These are phyloP conservation scores for Polyergus mexicanus DNA, from an alignment of 1,140 invertebrate genomes.

Conservation along the genomic window DNA sequence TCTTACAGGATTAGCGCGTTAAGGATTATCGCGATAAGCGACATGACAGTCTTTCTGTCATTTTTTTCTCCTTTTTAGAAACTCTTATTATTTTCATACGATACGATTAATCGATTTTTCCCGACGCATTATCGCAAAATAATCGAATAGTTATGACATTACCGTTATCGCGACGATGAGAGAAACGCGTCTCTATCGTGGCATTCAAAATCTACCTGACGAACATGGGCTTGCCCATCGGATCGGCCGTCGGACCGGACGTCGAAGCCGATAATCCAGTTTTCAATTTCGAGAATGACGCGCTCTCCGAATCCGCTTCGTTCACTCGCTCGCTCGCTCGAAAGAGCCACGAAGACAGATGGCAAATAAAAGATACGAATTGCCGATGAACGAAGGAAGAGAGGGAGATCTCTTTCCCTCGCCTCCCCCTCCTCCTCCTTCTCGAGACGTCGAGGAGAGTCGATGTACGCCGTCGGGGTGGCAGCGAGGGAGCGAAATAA, in stretches of 20 bases:
- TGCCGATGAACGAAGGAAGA: constrained; percentile 24
- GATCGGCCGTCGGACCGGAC: constrained; percentile 15
- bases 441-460: constrained; percentile 43
- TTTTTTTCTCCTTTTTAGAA: background rate
- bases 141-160: background rate
- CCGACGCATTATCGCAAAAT: background rate
- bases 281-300: constrained; percentile 66
- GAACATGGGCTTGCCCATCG: background rate
- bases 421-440: background rate
- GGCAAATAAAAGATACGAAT: constrained; percentile 68
- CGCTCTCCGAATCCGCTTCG: constrained; percentile 36
- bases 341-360: constrained; percentile 51
- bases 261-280: constrained; percentile 63
- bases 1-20: constrained; percentile 51
- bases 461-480: constrained; percentile 48
- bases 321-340: constrained; percentile 12
- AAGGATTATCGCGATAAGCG: constrained; percentile 51
- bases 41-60: constrained; percentile 16
- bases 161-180: background rate
- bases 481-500: constrained; percentile 58
- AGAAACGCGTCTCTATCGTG: background rate
- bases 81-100: background rate
- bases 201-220: background rate
- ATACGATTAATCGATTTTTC: background rate
- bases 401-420: constrained; percentile 46